phyloP scores from a whole-genome alignment of 2,888 invertebrate genomes.

The Tetragonula carbonaria region DNA sequence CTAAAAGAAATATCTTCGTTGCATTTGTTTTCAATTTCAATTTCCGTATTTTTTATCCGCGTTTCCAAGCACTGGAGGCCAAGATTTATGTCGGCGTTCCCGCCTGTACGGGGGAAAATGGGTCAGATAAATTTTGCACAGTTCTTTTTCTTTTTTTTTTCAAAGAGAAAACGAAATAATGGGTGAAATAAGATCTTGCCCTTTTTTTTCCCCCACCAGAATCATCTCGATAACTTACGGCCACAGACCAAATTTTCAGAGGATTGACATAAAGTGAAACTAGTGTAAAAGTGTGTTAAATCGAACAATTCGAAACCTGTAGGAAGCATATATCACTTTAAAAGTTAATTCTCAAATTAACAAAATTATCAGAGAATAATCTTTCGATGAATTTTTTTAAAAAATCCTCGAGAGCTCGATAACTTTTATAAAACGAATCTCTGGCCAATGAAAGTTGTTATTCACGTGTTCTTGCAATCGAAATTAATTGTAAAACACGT shows the following conservation, averaged over 20 bases:
- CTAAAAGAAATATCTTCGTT: background rate
- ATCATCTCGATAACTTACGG: background rate
- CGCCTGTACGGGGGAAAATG: background rate
- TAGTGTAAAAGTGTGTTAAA: background rate
- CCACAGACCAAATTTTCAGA: background rate
- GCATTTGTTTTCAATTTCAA: background rate
- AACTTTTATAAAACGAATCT: background rate
- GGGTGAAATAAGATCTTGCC: background rate
- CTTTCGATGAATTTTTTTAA: background rate
- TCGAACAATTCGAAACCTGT: too few species aligned
- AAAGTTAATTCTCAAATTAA: background rate
- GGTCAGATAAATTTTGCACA: slow-evolving; percentile 9
- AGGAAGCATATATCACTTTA: background rate
- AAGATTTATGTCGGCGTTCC: slow-evolving; percentile 6
- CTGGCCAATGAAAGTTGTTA: background rate
- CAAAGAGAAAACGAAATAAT: background rate
- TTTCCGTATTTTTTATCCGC: background rate
- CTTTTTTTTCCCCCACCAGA: background rate
- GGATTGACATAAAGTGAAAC: background rate
- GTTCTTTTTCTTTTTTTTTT: background rate
- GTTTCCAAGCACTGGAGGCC: background rate
- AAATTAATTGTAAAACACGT: background rate
- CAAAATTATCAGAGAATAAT: too few species aligned
- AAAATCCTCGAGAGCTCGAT: background rate
- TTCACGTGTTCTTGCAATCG: background rate